phyloP scores from a whole-genome alignment of 2,113 vertebrate species.

The Lepus europaeus region DNA sequence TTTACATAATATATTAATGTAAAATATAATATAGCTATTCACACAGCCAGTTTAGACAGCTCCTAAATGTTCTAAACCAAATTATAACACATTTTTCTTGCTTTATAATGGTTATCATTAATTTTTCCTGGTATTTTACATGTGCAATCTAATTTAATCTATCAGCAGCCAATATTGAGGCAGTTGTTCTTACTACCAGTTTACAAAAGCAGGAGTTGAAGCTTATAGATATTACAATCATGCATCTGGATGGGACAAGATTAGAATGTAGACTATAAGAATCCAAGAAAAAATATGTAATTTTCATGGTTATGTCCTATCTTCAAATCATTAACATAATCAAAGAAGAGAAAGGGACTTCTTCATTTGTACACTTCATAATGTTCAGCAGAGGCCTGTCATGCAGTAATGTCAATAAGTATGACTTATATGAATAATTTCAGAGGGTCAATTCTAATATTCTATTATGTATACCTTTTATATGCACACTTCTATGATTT shows the following conservation, averaged over 20 bases:
- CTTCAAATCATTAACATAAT: background rate
- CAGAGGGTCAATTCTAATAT: background rate
- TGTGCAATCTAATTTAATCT: background rate
- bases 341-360: background rate
- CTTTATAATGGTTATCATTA: background rate
- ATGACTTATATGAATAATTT: background rate
- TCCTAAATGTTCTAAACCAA: background rate
- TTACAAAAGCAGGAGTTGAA: background rate
- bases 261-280: background rate
- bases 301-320: background rate
- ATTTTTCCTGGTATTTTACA: background rate
- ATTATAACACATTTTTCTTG: background rate
- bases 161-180: background rate
- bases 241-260: background rate
- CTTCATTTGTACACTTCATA: background rate
- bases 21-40: background rate
- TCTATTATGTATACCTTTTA: background rate
- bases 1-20: constrained; percentile 28
- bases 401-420: background rate
- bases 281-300: background rate
- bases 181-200: background rate
- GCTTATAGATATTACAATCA: background rate
- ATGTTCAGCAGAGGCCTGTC: background rate
- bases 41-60: background rate
- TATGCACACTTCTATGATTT: background rate